Evolutionary conservation across 2,113 vertebrate genomes (phyloP), one percentile per base, ranked within the genome.

Genomic region (Zeus faber): DNA sequence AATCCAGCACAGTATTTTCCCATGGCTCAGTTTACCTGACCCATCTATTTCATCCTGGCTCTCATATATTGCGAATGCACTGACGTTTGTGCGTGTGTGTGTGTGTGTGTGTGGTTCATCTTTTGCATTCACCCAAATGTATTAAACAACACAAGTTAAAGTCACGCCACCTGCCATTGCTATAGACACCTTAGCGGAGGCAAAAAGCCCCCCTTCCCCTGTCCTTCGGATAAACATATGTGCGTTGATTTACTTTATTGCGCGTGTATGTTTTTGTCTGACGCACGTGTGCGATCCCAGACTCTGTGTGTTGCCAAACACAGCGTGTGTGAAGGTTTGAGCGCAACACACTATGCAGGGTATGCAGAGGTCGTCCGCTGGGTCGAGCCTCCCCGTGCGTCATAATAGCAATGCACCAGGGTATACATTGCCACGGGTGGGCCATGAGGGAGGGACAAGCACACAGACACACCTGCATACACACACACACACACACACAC

Each of bases 391-490:
- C 53, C 11, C 58, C 13, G 60, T 81, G 78, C 57, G 54, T 84
- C 59, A 76, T 24, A 8, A 56, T 60, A 70, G 13, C 10, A 2
- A 13, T 51, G 50, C 26, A 46, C 49, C 9, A 5, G n/a, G 24
- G 35, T 58, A 41, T 62, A 52, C 50, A 75, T 72, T 72, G 46
- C 45, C 63, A 44, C 48, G 75, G 72, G 82, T 84, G 58, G 72
- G 41, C n/a, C n/a, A n/a, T 37, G 33, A 37, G 33, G n/a, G n/a
- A 37, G 33, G 33, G 33, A 14, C 27, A 13, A 0, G 2, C 45
- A 7, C 45, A 25, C 23, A 25, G 13, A 25, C 6, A 47, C 11
- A 47, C 45, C 5, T 23, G 25, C 23, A 48, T 24, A 26, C 45
- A 48, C 45, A 26, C n/a, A 26, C 45, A n/a, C 11, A 23, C 13